Evolutionary conservation across 2,113 vertebrate genomes (phyloP), one percentile per base, ranked within the genome.

Genomic region (Natator depressus): DNA sequence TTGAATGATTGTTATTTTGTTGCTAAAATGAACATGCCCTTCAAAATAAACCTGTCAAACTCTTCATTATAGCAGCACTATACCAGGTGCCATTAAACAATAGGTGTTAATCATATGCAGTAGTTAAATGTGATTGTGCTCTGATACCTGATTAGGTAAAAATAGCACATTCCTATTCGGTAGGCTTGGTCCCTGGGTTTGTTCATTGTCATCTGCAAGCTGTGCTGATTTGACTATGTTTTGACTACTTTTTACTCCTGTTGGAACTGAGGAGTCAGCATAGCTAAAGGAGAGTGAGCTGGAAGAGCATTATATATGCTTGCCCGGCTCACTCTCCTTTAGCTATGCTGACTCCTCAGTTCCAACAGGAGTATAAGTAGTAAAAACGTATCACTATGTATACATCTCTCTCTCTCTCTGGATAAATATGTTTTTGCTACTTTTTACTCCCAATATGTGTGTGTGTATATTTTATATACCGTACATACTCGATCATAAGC

Each of bases 41-140:
- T 94, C 1, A 10, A 27, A 92, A 55, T 12, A 78, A 38, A 53
- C 10, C 35, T 62, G 4, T 3, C 6, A 2, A 35, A 75, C 6
- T 82, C 81, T 92, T 65, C 55, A 29, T 83, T 88, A 49, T 29
- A 55, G 10, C 19, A 2, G 22, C 42, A 25, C 22, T 76, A 46
- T 76, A 46, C 10, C 3, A 5, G 6, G 16, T 10, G 1, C 8
- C 27, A 3, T 65, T 38, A 85, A 76, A 76, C 38, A 76, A 76
- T 46, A 13, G 42, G 25, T 76, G 53, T 55, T 92, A 29, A 38
- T 47, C 35, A 8, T 2, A 0, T 10, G 85, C 25, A 51, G 0
- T 12, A 17, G 0, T 1, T 50, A 8, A 57, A 8, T 42, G 50
- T 1, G 29, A 5, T 10, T n/a, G 38, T 25, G 4, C 10, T 35